These are phyloP conservation scores for Phorcus lineatus DNA, from an alignment of 2,888 invertebrate genomes.

Conservation along the genomic window DNA sequence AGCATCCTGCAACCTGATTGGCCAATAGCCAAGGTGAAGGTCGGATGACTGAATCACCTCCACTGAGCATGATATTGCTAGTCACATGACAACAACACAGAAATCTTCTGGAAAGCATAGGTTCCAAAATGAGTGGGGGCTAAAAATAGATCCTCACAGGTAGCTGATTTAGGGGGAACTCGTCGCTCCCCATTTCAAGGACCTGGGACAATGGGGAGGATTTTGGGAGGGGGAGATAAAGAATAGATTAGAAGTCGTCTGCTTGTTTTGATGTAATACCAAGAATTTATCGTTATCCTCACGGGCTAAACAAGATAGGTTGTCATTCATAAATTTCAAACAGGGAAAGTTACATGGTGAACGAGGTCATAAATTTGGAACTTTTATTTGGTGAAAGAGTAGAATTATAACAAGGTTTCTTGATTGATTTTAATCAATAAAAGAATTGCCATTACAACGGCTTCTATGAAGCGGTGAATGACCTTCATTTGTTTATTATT, in stretches of 20 bases:
- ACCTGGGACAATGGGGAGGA: neutral
- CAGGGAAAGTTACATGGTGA: no score
- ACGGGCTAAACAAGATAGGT: no score
- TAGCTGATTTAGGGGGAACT: neutral
- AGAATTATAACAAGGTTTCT: no score
- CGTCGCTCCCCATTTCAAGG: neutral
- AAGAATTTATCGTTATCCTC: no score
- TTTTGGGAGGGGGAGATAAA: neutral
- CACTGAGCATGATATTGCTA: slow-evolving; percentile 51
- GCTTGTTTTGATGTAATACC: neutral
- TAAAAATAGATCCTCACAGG: neutral
- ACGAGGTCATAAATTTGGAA: no score
- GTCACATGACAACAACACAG: slow-evolving; percentile 70
- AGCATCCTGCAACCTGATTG: slow-evolving; percentile 52
- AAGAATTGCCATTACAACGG: no score
- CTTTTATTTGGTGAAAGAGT: no score
- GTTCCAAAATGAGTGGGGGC: slow-evolving; percentile 11
- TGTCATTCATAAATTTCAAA: no score
- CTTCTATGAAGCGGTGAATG: no score
- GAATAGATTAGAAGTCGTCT: slow-evolving; percentile 9
- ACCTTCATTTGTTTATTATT: no score
- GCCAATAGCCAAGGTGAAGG: slow-evolving; percentile 54
- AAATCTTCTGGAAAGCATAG: slow-evolving; percentile 46
- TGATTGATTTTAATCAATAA: no score
- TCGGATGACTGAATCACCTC: slow-evolving; percentile 58